These are phyloP conservation scores for Scartelaos histophorus DNA, from an alignment of 2,113 vertebrate species.

Conservation along the genomic window DNA sequence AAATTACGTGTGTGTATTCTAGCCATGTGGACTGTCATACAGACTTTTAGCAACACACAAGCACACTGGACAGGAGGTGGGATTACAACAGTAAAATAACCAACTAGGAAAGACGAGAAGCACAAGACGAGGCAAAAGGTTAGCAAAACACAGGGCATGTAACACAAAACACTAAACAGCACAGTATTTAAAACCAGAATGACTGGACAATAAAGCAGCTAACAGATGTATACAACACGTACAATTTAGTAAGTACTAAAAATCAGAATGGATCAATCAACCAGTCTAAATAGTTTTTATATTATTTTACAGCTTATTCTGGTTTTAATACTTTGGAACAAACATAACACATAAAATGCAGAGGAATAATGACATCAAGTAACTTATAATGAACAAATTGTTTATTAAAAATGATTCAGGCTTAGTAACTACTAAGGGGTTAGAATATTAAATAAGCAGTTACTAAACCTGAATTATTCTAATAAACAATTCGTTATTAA, in stretches of 20 bases:
- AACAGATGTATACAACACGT: background rate
- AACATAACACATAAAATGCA: background rate
- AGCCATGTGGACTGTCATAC: constrained; percentile 12
- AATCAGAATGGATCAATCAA: background rate
- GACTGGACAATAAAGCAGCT: background rate
- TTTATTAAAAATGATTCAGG: too few relatives aligned
- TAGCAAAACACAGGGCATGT: constrained; percentile 56
- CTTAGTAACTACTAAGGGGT: too few relatives aligned
- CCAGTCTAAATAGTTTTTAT: background rate
- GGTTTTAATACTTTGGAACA: constrained; percentile 1
- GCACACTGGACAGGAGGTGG: constrained; percentile 11
- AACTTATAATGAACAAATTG: too few relatives aligned
- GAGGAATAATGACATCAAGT: too few relatives aligned
- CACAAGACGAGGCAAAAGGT: constrained; percentile 55
- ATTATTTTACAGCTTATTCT: background rate
- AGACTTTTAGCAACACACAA: constrained; percentile 39
- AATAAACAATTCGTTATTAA: too few relatives aligned
- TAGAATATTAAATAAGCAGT: too few relatives aligned
- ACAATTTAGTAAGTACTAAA: background rate
- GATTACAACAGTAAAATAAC: constrained; percentile 17
- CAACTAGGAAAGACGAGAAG: constrained; percentile 17
- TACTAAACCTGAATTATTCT: too few relatives aligned
- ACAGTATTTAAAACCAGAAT: constrained; percentile 18
- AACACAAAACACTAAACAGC: constrained; percentile 15
- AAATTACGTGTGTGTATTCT: background rate